Base-by-base conservation (phyloP, 2,797 vertebrate species). In the Brachymystax lenok region DNA sequence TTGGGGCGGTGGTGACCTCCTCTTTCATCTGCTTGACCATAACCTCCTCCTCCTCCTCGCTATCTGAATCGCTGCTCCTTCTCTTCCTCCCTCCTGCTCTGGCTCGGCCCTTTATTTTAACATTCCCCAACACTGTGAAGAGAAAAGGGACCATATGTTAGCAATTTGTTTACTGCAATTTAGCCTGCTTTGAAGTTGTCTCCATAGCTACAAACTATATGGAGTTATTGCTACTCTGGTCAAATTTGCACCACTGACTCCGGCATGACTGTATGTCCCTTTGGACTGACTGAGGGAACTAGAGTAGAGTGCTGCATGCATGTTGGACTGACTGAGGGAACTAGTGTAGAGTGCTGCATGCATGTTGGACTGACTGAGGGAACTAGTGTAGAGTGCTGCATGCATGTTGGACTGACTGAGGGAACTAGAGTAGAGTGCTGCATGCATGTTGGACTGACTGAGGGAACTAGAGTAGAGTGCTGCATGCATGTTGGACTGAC, bases 1-100 rank as follows among this genome's bases (percentile, higher is more conserved):
- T 79, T 46, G 83, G 84, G 0, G 77, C 76, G 3, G 82, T 71
- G n/a, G 46, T 70, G 35, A 81, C 86, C 4, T 94, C 91, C 0
- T 71, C 81, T 80, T 93, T 94, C 2, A 91, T 89, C 77, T 75
- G 83, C 74, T 93, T 92, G 66, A 27, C 21, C n/a, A 0, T 27
- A 0, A 16, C 12, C 28, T 6, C 68, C 1, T 46, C 13, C 30
- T 7, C 68, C 1, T 83, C 82, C 0, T 83, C 85, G 1, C 71
- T 79, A 1, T 88, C 88, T 0, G 83, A 80, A 0, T 82, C 74
- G 17, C 71, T 77, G 46, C 72, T 79, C 51, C 74, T 83, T 70
- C 70, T 90, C 70, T 73, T 91, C 72, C 79, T 93, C 86, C 19
- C 90, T 75, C 5, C 19, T 30, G 59, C 35, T 78, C 77, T 91